Base-by-base conservation (phyloP, 2,888 invertebrate genomes). In the Laothoe populi region DNA sequence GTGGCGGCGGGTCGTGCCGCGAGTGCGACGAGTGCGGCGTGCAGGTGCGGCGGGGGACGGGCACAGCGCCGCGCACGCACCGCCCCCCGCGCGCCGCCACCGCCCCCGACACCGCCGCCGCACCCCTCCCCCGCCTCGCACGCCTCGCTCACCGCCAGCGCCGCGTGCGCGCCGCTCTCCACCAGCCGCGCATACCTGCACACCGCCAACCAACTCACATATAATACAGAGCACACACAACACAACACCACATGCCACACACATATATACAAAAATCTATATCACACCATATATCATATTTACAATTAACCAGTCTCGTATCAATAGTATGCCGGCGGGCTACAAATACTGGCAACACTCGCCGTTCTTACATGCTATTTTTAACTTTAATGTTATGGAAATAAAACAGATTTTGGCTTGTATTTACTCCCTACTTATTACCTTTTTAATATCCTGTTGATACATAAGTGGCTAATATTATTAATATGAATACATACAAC, bases 151-250 rank as follows among this genome's bases (percentile, higher is more conserved):
- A 97, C 94, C 1, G 98, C 98, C 72, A 99, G 87, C 40, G 97
- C 96, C 79, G 98, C 97, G 81, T 98, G 97, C 72, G 98, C 95
- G 70, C 96, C 95, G 59, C 97, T 96, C 85, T 99, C 99, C 38
- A 99, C 95, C 31, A 98, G 89, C 11, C 96, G 95, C 2, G 98
- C 98, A 88, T 99, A 99, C 73, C 97, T 94, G 68, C 16, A 16
- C 49, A 21, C n/a, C 5, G 42, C 21, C 8, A 3, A 0, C 42
- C 11, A 23, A 21, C 42, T 24, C n/a, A 4, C 42, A n/a, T 8
- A 13, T 59, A n/a, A n/a, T n/a, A n/a, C n/a, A n/a, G n/a, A n/a
- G 68, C 16, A 16, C 49, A 21, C n/a, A n/a, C n/a, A n/a, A 5
- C 26, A 26, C 35, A 10, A 8, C 13, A 38, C 38, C 23, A 40